Evolutionary conservation across 2,113 vertebrate genomes (phyloP).

Genomic region (Mus spicilegus): DNA sequence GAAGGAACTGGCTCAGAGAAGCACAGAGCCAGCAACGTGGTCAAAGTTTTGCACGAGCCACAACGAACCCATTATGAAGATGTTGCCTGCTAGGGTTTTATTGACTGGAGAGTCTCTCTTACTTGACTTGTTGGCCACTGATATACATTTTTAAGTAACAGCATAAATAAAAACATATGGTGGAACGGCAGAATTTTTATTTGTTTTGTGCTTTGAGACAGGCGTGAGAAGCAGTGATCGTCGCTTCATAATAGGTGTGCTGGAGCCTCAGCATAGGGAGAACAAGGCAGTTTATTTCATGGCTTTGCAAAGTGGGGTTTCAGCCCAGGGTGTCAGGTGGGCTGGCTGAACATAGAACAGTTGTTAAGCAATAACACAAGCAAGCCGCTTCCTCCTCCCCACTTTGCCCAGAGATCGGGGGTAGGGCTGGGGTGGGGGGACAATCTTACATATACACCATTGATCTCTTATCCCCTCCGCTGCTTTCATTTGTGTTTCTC

Average conservation of each 20-base stretch:
- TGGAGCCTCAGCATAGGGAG: no score
- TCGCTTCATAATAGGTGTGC: background rate
- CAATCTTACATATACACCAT: background rate
- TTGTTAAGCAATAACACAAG: background rate
- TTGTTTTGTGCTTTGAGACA: background rate
- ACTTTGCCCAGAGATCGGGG: background rate
- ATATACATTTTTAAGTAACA: background rate
- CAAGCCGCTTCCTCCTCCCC: no score
- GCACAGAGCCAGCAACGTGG: background rate
- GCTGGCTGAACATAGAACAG: background rate
- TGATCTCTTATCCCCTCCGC: background rate
- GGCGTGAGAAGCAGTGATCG: background rate
- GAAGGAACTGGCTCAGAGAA: background rate
- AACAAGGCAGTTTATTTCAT: background rate
- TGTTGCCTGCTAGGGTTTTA: background rate
- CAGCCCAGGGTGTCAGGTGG: background rate
- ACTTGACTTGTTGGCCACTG: background rate
- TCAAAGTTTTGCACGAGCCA: background rate
- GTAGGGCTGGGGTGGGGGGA: no score
- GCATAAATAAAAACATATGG: background rate
- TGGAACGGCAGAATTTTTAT: background rate
- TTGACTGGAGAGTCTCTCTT: background rate
- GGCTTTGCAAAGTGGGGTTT: background rate
- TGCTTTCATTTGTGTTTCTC: background rate
- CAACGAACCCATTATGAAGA: rapidly evolving